A percentile compares a stretch with the other conserved stretches of the same genome.
Evolutionary conservation across 2,797 vertebrate genomes (phyloP).

Genomic region (Intellagama lesueurii): DNA sequence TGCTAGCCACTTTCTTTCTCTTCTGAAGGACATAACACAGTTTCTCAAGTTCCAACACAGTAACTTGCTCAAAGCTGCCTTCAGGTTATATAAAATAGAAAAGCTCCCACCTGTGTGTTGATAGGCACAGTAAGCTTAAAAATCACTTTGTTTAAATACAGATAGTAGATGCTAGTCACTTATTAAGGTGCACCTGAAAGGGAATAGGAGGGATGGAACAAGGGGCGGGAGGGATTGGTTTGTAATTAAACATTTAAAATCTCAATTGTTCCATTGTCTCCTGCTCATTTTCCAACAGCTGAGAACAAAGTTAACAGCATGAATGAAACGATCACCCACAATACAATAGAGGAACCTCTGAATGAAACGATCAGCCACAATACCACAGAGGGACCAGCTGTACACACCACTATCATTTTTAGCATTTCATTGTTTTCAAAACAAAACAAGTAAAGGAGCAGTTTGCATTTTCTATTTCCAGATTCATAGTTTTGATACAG

Average conservation of each 20-base stretch:
- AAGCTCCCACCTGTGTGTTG: neutral
- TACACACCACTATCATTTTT: neutral
- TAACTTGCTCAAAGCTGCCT: neutral
- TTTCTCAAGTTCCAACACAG: neutral
- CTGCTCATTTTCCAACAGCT: conserved; percentile 13
- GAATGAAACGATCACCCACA: neutral
- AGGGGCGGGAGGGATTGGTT: neutral
- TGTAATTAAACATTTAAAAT: conserved; percentile 33
- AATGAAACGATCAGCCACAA: neutral
- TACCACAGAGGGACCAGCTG: neutral
- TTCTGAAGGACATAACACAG: neutral
- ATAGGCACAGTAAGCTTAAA: neutral
- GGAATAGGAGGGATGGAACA: neutral
- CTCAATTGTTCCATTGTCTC: conserved; percentile 26
- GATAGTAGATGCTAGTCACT: neutral
- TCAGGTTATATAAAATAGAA: neutral
- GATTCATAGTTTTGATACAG: neutral
- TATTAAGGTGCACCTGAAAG: conserved; percentile 15
- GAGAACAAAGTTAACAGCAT: neutral
- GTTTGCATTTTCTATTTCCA: neutral
- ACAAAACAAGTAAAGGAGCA: neutral
- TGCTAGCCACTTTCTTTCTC: neutral
- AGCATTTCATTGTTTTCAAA: neutral
- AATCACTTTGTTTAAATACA: neutral
- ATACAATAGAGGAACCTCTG: neutral